Percentiles rank a stretch among this genome's conserved stretches.
These are phyloP conservation scores for Galaxea fascicularis DNA, from an alignment of 92 coral and sea anemone genomes.

Conservation along the genomic window DNA sequence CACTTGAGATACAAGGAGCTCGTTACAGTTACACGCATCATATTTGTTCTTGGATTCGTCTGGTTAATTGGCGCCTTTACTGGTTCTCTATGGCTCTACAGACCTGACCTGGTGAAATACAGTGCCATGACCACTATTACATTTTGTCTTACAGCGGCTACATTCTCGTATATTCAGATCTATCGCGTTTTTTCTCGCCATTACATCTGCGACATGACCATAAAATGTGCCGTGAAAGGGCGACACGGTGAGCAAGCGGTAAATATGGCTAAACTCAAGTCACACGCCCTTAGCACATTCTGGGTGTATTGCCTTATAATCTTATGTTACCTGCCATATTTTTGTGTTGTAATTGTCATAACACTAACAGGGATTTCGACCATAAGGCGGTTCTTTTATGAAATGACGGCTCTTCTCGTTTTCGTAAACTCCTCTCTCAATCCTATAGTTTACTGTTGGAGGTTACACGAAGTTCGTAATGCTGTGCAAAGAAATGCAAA, in stretches of 20 bases:
- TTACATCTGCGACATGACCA: background rate
- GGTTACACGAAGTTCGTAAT: slow-evolving; percentile 21
- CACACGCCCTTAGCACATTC: slow-evolving; percentile 35
- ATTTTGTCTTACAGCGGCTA: slow-evolving; percentile 11
- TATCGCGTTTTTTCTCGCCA: slow-evolving; percentile 43
- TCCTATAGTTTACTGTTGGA: slow-evolving; percentile 45
- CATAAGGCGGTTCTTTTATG: slow-evolving; percentile 23
- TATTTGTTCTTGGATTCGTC: slow-evolving; percentile 16
- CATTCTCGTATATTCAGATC: slow-evolving; percentile 24
- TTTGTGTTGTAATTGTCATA: slow-evolving; percentile 28
- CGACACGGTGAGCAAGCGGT: background rate
- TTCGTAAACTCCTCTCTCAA: slow-evolving; percentile 41
- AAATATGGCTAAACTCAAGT: slow-evolving; percentile 29
- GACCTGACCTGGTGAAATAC: slow-evolving; percentile 22
- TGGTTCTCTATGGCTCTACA: slow-evolving; percentile 38
- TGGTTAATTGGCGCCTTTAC: slow-evolving; percentile 26
- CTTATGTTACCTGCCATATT: slow-evolving; percentile 44
- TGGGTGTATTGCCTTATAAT: slow-evolving; percentile 44
- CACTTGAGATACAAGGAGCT: slow-evolving; percentile 44
- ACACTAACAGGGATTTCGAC: background rate
- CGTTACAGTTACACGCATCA: slow-evolving; percentile 25
- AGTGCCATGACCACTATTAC: slow-evolving; percentile 7
- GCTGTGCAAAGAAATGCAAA: slow-evolving; percentile 24
- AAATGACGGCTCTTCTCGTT: slow-evolving; percentile 37
- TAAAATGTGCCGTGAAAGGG: slow-evolving; percentile 21